These are phyloP conservation scores for Schlechtendalia chinensis DNA, from an alignment of 1,140 invertebrate genomes.

Conservation along the genomic window DNA sequence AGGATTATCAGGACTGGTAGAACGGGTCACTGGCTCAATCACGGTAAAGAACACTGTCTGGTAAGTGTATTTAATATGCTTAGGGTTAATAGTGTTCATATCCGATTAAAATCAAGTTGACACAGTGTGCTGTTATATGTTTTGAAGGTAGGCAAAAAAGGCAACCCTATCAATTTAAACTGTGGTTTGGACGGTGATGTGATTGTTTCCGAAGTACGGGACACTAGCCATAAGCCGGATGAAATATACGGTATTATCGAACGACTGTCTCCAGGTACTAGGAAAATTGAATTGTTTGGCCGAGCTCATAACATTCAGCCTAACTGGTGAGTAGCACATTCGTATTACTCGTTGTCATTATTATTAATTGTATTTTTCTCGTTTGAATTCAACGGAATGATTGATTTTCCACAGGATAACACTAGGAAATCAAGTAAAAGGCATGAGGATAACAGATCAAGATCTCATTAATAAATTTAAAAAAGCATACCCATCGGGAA, in stretches of 20 bases:
- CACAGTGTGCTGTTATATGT: neutral
- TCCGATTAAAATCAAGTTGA: no score
- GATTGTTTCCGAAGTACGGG: conserved; percentile 95
- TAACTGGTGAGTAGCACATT: conserved; percentile 81
- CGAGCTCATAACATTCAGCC: conserved; percentile 96
- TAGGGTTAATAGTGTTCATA: no score
- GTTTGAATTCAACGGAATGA: neutral
- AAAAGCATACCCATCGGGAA: conserved; percentile 90
- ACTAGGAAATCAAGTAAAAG: conserved; percentile 90
- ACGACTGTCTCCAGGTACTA: conserved; percentile 82
- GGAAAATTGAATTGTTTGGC: conserved; percentile 97
- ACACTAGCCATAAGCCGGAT: conserved; percentile 96
- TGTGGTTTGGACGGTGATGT: conserved; percentile 95
- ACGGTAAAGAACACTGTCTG: conserved; percentile 97
- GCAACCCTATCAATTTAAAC: conserved; percentile 87
- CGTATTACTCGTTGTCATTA: neutral
- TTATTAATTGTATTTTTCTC: neutral
- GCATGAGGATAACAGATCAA: conserved; percentile 89
- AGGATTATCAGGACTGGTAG: conserved; percentile 93
- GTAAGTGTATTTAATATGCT: conserved; percentile 60
- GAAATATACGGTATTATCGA: conserved; percentile 95
- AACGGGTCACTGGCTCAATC: conserved; percentile 97
- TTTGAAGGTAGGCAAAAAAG: conserved; percentile 82
- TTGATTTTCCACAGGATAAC: conserved; percentile 69
- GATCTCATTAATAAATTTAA: conserved; percentile 86